Base-by-base conservation (phyloP, 37 sponge, comb jelly and placozoan genomes). In the Beroe ovata region DNA sequence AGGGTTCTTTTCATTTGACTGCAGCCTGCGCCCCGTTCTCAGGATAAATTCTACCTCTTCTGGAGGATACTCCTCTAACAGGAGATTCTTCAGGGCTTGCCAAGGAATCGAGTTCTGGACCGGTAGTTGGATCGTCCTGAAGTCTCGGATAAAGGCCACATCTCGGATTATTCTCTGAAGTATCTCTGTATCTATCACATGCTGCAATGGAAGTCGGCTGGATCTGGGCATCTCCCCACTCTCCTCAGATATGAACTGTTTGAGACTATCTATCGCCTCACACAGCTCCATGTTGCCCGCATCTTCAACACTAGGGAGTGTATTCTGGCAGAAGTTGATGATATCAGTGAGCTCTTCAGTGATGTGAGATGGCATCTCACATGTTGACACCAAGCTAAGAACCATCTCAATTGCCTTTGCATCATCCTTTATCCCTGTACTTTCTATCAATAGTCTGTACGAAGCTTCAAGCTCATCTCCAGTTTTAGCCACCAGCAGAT, bases 1-100 rank as follows among this genome's bases (percentile, higher is more conserved):
- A 16, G 54, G 54, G 6, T 11, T 6, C 11, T 47, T 47, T 16
- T 47, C 54, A 6, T 47, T 39, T 16, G 28, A 1, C 84, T 41
- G 28, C 19, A 77, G n/a, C 28, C 84, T 77, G 18, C 84, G 84
- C 22, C 84, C 84, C 8, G 84, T 77, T 20, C 84, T 77, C 84
- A 77, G 23, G 84, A 77, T 77, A 77, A 32, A 40, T 0, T 77
- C 84, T 8, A 77, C 84, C n/a, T 77, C 84, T 23, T 77, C 84
- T 1, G 84, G 84, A 14, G 84, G 84, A 26, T 39, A 77, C 25
- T 77, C 84, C 28, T 19, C 47, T 1, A 42, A 20, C 8, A 77
- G 38, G 28, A 77, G 84, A 3, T 8, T 25, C 25, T 35, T 30
- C 20, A 77, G 84, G 41, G 84, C 84, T 19, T 6, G 3, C 84